phyloP scores from a whole-genome alignment of 2,797 vertebrate species.

The Natrix natrix region DNA sequence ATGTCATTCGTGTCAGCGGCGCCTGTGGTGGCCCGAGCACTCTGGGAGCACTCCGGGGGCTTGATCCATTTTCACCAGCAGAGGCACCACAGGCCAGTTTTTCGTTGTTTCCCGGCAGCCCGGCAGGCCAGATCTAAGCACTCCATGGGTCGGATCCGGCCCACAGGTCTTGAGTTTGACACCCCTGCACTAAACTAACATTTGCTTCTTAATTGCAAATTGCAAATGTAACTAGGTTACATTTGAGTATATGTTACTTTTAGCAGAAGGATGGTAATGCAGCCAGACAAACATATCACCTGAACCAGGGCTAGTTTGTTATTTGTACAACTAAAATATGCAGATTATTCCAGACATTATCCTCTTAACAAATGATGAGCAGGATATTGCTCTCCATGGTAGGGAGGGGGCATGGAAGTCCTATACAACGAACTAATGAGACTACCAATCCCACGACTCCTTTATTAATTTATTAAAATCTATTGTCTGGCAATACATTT shows the following conservation, averaged over 20 bases:
- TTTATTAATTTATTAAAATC: slow-evolving; percentile 24
- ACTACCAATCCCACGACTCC: not conserved
- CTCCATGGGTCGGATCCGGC: too few relatives aligned
- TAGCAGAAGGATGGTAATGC: not conserved
- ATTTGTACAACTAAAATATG: slow-evolving; percentile 2
- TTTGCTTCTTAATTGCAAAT: not conserved
- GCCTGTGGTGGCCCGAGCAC: too few relatives aligned
- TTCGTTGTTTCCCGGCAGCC: too few relatives aligned
- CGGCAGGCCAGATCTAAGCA: too few relatives aligned
- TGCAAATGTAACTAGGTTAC: not conserved
- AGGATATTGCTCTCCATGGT: not conserved
- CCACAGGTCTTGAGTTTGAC: too few relatives aligned
- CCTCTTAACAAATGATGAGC: not conserved
- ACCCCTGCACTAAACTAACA: not conserved
- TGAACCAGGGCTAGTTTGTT: not conserved
- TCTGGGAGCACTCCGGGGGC: too few relatives aligned
- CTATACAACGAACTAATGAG: slow-evolving; percentile 3
- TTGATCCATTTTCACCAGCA: too few relatives aligned
- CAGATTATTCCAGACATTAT: not conserved
- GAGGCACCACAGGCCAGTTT: too few relatives aligned
- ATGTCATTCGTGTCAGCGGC: too few relatives aligned
- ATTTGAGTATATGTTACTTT: not conserved
- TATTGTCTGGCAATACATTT: slow-evolving; percentile 26
- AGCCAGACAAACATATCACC: not conserved
- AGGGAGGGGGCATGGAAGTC: not conserved